Evolutionary conservation across 2,888 invertebrate species (phyloP), one percentile per base, ranked within the genome.

Genomic region (Chymomyza procnemis): DNA sequence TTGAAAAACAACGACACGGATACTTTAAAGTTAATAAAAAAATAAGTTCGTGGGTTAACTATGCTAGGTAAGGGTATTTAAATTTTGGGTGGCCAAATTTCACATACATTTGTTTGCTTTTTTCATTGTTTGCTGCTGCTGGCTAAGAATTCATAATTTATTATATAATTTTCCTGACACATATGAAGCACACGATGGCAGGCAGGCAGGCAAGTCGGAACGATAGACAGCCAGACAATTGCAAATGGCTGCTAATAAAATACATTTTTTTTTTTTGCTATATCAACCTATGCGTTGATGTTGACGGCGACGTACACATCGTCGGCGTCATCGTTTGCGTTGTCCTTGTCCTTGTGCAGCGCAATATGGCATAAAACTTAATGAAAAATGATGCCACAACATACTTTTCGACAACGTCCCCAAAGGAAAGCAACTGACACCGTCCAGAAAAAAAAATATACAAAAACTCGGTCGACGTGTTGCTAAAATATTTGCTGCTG

Each of bases 321-420:
- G 22, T 22, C 26, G 26, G 8, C 6, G 26, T 26, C 26, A n/a
- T 3, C 9, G 41, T 41, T 8, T 46, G 46, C 21, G 12, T 26
- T 48, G 16, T 21, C 1, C 9, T 12, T 48, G 26, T 60, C 12
- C 63, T 63, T 52, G 70, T 67, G 63, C 58, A 74, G 54, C 67
- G 67, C 76, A 75, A 76, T 78, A 75, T 71, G 76, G 70, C 73
- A 73, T 69, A 84, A 79, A 74, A 79, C 79, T 74, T 78, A 71
- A 80, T 84, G 76, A 81, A 81, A 84, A 80, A 84, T 77, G 77
- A 79, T 73, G 50, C 64, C 67, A 21, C 62, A 47, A 22, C 47
- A 19, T 22, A 60, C 34, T 50, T 66, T 61, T 54, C 62, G 61
- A 61, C 61, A 30, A 30, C 55, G 48, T 54, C 14, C 21, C 14